Evolutionary conservation across 2,888 invertebrate species (phyloP), one percentile per base, ranked within the genome.

Genomic region (Scrobipalpa atriplicella): DNA sequence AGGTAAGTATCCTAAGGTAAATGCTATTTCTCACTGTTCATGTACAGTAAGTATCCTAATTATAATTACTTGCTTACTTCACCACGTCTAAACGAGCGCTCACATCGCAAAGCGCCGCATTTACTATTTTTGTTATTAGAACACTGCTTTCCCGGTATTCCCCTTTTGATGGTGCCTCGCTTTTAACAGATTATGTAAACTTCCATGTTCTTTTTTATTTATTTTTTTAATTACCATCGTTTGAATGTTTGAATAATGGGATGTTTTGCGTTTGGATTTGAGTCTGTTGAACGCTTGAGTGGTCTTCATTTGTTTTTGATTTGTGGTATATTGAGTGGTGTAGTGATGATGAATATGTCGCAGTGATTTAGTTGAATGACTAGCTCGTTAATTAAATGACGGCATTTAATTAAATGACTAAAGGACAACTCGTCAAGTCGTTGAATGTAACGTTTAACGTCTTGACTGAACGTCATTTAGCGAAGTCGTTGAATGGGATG

Each of bases 101-200:
- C 69, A 72, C 71, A 72, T 73, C 71, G 68, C 71, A 62, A 71
- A 67, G 69, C 71, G 70, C 67, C 68, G 71, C 62, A 66, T 67
- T 70, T 70, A 71, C 71, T 75, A 75, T 77, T 76, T 76, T 76
- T 75, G 72, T 77, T 77, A 78, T 78, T 78, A 77, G 73, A 47
- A 72, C 68, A 61, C 54, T 29, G 70, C 62, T 64, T 78, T 78
- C 76, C 64, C 29, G 67, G 75, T 74, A 76, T 71, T 72, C 68
- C 54, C 21, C 54, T 56, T 70, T 69, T 71, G 71, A 71, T 70
- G 69, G 70, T 72, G 68, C 65, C 68, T 70, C 66, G 68, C 67
- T 70, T 71, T 69, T 69, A 67, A 67, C 64, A 21, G 29, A 63
- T 62, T 67, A 72, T 67, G 71, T 70, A 71, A 73, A 71, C 70